Conservation (phyloP, 37 sponge, comb jelly and placozoan species). For the Spongilla lacustris region DNA sequence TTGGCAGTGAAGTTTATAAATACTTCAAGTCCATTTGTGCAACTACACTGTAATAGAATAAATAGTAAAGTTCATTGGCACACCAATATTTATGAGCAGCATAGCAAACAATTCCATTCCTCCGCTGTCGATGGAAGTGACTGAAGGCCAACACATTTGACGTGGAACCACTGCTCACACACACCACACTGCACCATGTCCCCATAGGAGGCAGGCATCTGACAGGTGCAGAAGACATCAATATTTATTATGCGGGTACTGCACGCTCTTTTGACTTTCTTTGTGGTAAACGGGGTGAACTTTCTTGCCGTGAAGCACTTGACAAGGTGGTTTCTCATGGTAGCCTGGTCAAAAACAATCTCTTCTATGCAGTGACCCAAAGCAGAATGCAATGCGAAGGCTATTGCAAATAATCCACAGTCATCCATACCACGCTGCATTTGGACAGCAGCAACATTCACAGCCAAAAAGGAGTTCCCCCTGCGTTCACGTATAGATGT, state of each 20-base stretch:
- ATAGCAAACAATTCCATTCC: slow-evolving; percentile 1
- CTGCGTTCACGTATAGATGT: not conserved
- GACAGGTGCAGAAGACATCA: slow-evolving; percentile 1
- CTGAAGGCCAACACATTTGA: slow-evolving; percentile 1
- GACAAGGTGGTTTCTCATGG: slow-evolving; percentile 1
- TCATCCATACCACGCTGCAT: not conserved
- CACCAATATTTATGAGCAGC: not conserved
- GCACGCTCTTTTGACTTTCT: not conserved
- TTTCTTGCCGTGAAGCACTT: not conserved
- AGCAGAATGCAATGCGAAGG: not conserved
- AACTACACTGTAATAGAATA: slow-evolving; percentile 1
- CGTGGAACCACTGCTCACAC: not conserved
- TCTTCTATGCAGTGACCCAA: slow-evolving; percentile 1
- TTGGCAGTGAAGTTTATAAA: not conserved
- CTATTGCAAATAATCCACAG: not conserved
- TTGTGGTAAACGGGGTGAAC: not conserved
- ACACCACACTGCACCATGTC: slow-evolving; percentile 1
- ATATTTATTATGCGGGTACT: not conserved
- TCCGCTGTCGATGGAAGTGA: not conserved
- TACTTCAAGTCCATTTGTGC: not conserved
- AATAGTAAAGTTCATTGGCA: not conserved
- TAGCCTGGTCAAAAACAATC: not conserved
- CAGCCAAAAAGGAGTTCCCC: not conserved
- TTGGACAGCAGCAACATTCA: slow-evolving; percentile 1
- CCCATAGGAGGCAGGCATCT: not conserved